Conservation (phyloP, 1,140 invertebrate genomes). For the Octopus sinensis region DNA sequence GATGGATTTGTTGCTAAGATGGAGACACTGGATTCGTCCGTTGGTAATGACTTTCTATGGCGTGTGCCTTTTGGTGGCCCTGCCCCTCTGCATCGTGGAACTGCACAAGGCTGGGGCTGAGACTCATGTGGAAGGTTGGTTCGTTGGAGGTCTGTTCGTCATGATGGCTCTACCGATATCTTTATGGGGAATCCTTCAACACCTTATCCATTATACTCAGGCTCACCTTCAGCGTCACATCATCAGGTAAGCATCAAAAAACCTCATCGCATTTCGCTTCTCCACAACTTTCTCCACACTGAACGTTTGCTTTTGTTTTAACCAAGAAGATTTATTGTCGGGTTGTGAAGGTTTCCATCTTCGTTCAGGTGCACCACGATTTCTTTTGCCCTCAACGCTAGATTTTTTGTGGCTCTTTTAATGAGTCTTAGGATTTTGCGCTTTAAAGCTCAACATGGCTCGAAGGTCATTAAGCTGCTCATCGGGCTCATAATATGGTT, state of each 20-base stretch:
- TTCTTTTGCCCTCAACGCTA: too few species aligned
- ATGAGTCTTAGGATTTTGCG: too few species aligned
- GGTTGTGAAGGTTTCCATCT: background rate
- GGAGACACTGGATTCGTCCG: conserved; percentile 85
- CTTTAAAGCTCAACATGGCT: too few species aligned
- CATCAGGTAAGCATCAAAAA: conserved; percentile 65
- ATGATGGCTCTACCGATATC: conserved; percentile 86
- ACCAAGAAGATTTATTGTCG: too few species aligned
- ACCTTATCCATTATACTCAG: conserved; percentile 89
- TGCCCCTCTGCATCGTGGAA: conserved; percentile 75
- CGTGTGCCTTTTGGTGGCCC: conserved; percentile 75
- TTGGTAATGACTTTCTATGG: conserved; percentile 76
- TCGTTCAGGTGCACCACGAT: too few species aligned
- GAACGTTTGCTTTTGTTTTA: too few species aligned
- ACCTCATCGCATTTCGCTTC: too few species aligned
- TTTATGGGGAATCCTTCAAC: conserved; percentile 90
- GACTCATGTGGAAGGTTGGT: conserved; percentile 63
- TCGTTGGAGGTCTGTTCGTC: conserved; percentile 87
- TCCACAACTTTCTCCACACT: too few species aligned
- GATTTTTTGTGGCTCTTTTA: too few species aligned
- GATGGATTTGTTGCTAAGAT: conserved; percentile 56
- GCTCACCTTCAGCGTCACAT: conserved; percentile 91
- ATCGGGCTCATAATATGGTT: too few species aligned
- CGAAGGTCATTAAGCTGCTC: too few species aligned
- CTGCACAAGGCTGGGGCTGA: conserved; percentile 55